Evolutionary conservation across 2,797 vertebrate genomes (phyloP), one percentile per base, ranked within the genome.

Genomic region (Emydoidea blandingii): DNA sequence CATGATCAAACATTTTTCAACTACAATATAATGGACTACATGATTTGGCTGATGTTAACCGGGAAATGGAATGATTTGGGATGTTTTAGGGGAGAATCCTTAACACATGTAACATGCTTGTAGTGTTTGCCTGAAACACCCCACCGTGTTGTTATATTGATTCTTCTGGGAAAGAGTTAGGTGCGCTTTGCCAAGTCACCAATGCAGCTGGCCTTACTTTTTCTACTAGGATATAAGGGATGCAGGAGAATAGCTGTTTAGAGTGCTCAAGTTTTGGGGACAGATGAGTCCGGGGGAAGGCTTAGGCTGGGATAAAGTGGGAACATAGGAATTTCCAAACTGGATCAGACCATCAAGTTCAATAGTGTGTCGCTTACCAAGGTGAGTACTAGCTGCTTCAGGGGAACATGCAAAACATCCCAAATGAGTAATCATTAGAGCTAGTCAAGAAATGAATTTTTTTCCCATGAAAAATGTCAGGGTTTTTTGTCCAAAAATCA

Each of bases 391-490:
- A 21, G 5, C 31, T 84, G 31, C 88, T 94, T 96, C 87, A 87
- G 81, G 85, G 86, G 57, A 85, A 94, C 81, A 59, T 91, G 85
- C 16, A 4, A 44, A 25, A 89, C 91, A 92, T 12, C n/a, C 41
- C 27, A 37, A 81, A 81, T 85, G 89, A 96, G 83, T 92, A 92
- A 93, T 95, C 87, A 29, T 79, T 86, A 41, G 31, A 88, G n/a
- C 76, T 53, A 85, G n/a, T 59, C 9, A 44, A 16, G 16, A 76
- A 78, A 50, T 19, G 18, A n/a, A 59, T 18, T 1, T 74, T 88
- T 94, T 91, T 83, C 41, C 72, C 87, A 49, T 47, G 81, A 83
- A 47, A 76, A 65, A 49, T 79, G 41, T 41, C 37, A 84, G 41
- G 16, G 41, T 44, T 44, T 74, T 54, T 68, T 25, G 21, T 34